These are phyloP conservation scores for Pollenia labialis DNA, from an alignment of 2,888 invertebrate species.

Conservation along the genomic window DNA sequence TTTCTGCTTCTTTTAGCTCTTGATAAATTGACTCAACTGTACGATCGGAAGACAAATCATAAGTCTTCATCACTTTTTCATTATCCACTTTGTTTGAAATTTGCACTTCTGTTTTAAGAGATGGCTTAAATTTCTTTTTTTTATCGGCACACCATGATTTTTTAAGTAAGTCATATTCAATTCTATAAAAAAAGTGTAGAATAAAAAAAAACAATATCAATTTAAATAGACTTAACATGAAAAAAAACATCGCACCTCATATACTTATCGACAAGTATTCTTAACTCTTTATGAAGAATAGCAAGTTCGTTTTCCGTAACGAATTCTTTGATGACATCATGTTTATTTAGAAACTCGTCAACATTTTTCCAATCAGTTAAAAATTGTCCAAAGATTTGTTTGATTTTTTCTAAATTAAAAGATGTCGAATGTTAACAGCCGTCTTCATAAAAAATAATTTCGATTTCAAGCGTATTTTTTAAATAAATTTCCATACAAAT, in stretches of 20 bases:
- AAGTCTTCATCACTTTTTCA: conserved; percentile 84
- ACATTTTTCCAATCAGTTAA: conserved; percentile 81
- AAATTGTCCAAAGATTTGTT: conserved; percentile 78
- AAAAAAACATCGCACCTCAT: conserved; percentile 79
- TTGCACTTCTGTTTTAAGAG: conserved; percentile 75
- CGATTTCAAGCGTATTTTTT: too few species aligned
- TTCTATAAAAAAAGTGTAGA: conserved; percentile 72
- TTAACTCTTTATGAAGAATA: conserved; percentile 85
- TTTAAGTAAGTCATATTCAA: conserved; percentile 82
- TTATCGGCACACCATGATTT: conserved; percentile 83
- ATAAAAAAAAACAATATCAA: neutral
- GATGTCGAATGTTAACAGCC: neutral
- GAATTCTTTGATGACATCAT: conserved; percentile 81
- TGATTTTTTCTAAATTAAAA: conserved; percentile 76
- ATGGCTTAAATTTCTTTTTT: conserved; percentile 78
- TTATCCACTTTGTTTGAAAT: conserved; percentile 73
- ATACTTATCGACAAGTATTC: conserved; percentile 85
- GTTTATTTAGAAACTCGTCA: conserved; percentile 81
- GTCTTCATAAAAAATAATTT: too few species aligned
- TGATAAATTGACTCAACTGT: conserved; percentile 87
- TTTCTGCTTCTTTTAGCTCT: conserved; percentile 85
- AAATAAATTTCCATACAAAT: too few species aligned
- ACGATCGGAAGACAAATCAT: conserved; percentile 87
- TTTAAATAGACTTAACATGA: neutral
- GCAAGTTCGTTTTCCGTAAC: conserved; percentile 84